Evolutionary conservation across 1,140 invertebrate species (phyloP), one percentile per base, ranked within the genome.

Genomic region (Aphidius ervi): DNA sequence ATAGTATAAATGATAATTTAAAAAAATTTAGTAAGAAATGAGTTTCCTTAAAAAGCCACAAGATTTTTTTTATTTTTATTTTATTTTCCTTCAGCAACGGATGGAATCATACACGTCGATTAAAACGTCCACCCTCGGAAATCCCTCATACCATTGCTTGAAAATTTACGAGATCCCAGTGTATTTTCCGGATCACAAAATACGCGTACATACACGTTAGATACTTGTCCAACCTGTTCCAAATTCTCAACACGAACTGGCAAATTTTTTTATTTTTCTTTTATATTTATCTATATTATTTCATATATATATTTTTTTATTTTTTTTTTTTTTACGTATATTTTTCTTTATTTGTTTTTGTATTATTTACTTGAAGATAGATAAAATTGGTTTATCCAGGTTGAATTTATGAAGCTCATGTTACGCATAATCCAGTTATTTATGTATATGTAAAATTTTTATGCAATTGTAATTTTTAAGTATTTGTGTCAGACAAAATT

Each of bases 221-320:
- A 47, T 47, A 50, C 57, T 59, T 59, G 57, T 59, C 57, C 37
- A 48, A 52, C 57, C 20, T 52, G 57, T 52, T 50, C 48, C 23
- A n/a, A 37, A 59, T 41, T 52, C 41, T 1, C 6, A 42, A 50
- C 57, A 59, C 47, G 57, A 45, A 41, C 41, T 8, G 49, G 23
- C 49, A 31, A 52, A 31, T 31, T 8, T 52, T 37, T 52, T 52
- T 39, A 6, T 52, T 5, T 49, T 49, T 7, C 16, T 10, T 49
- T 16, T 52, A 8, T 9, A 6, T 8, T 9, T 37, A 37, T 31
- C 3, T 10, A 45, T 45, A 7, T 10, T 45, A 7, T 10, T 45
- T 10, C 4, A 9, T 45, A 9, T 45, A 9, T 45, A 45, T 45
- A 48, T n/a, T n/a, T 16, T 16, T 16, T 16, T 16, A 16, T 16